Evolutionary conservation across 2,888 invertebrate genomes (phyloP).

Genomic region (Eupeodes latifasciatus): DNA sequence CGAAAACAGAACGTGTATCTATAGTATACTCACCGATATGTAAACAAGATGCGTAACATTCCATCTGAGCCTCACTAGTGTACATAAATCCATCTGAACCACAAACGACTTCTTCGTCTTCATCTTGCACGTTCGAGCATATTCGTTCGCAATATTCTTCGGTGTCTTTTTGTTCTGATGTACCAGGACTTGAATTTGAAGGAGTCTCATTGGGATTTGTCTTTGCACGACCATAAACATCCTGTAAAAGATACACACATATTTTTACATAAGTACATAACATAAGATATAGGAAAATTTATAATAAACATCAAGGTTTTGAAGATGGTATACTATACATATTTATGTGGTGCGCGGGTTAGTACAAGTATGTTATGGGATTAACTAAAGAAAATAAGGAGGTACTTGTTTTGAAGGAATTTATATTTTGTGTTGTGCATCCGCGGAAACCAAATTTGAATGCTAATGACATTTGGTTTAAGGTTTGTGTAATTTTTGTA

Average conservation of each 20-base stretch:
- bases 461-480: conserved; percentile 1
- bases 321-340: not conserved
- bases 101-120: conserved; percentile 82
- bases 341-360: not conserved
- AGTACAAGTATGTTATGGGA: not conserved
- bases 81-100: conserved; percentile 83
- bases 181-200: conserved; percentile 57
- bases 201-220: conserved; percentile 52
- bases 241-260: conserved; percentile 60
- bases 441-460: not conserved
- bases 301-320: conserved; percentile 4
- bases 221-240: conserved; percentile 77
- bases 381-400: not conserved
- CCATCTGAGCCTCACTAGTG: conserved; percentile 82
- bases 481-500: not conserved
- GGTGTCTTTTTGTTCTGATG: conserved; percentile 78
- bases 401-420: not conserved
- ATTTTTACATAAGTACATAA: too few relatives aligned
- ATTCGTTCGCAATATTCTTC: conserved; percentile 82
- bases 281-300: not conserved
- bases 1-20: not conserved
- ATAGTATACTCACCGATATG: conserved; percentile 80
- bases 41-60: conserved; percentile 82
- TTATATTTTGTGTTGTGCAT: not conserved
- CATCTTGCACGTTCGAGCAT: conserved; percentile 83